These are phyloP conservation scores for Andinoacara biseriatus DNA, from an alignment of 2,113 vertebrate genomes.

Conservation along the genomic window DNA sequence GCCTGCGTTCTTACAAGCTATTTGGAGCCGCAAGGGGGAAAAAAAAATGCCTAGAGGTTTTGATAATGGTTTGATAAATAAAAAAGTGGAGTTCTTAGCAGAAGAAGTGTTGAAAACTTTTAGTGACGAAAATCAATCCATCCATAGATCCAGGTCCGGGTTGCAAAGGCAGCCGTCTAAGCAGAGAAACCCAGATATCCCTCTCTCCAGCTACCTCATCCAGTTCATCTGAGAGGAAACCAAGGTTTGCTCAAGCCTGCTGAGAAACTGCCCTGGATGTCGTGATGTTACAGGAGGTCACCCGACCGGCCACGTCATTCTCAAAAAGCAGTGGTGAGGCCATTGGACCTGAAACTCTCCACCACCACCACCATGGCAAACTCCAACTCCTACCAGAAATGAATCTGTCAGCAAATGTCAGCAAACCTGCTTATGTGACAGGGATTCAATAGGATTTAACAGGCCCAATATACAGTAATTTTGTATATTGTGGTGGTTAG, in stretches of 20 bases:
- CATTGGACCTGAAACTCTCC: background rate
- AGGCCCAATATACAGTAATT: background rate
- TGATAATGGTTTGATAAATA: background rate
- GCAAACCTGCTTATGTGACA: background rate
- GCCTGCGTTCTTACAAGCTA: slow-evolving; percentile 3
- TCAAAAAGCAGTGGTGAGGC: background rate
- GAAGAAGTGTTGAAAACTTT: background rate
- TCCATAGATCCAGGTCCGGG: too few species aligned
- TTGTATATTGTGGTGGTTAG: background rate
- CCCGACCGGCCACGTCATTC: background rate
- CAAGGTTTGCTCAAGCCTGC: background rate
- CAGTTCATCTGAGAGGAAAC: background rate
- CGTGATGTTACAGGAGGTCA: background rate
- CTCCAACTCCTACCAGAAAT: background rate
- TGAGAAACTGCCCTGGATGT: background rate
- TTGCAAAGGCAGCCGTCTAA: background rate
- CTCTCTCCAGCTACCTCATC: background rate
- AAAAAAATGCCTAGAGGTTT: background rate
- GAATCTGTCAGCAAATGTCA: background rate
- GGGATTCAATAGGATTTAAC: background rate
- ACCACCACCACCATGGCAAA: background rate
- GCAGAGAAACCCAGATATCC: background rate
- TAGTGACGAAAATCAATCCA: background rate
- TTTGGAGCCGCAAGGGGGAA: background rate
- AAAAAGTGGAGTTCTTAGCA: background rate